Evolutionary conservation across 2,113 vertebrate species (phyloP).

Genomic region (Planiliza haematocheilus): DNA sequence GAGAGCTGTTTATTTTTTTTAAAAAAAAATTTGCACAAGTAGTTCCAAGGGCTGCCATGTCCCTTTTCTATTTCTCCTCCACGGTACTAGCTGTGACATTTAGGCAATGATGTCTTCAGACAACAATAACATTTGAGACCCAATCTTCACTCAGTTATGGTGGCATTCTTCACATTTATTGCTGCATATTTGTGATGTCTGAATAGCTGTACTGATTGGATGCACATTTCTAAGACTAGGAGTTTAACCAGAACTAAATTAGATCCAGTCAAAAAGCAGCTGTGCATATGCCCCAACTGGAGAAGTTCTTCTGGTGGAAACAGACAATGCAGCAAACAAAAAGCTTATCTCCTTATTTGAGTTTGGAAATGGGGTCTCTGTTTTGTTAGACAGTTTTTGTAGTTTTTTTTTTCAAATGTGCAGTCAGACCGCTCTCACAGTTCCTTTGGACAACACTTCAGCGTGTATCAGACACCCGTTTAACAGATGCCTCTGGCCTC

Average conservation of each 20-base stretch:
- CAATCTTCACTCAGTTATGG: background rate
- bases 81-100: background rate
- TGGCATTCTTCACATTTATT: background rate
- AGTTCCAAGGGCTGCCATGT: background rate
- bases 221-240: background rate
- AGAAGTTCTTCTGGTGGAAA: background rate
- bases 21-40: background rate
- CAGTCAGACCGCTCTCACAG: background rate
- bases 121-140: background rate
- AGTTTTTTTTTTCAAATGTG: too few relatives aligned
- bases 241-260: too few relatives aligned
- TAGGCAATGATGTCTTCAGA: background rate
- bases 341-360: too few relatives aligned
- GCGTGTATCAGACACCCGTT: background rate
- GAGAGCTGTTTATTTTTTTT: background rate
- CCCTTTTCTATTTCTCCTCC: background rate
- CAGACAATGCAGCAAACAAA: background rate
- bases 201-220: background rate
- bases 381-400: too few relatives aligned
- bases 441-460: constrained; percentile 1
- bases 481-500: background rate
- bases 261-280: background rate
- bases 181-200: background rate
- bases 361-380: too few relatives aligned
- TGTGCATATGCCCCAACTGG: too few relatives aligned